Conservation (phyloP, 2,113 vertebrate genomes). For the Pelusios castaneus region DNA sequence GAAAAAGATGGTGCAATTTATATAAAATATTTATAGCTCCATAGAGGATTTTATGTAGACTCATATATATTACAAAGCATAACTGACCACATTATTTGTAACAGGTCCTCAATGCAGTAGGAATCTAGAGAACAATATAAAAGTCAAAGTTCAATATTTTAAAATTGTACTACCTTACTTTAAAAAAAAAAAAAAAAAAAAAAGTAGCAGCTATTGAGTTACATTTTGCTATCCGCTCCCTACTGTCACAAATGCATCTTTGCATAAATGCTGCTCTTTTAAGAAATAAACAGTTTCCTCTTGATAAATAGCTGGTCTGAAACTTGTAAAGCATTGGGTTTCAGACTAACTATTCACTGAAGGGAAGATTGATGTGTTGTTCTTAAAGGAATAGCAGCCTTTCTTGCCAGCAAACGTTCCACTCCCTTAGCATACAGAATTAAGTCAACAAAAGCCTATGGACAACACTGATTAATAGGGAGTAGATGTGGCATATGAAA, state of each 20-base stretch:
- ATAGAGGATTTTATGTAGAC: background rate
- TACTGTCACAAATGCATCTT: conserved; percentile 1
- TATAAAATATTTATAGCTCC: background rate
- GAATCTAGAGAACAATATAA: background rate
- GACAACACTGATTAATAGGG: background rate
- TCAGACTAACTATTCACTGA: conserved; percentile 33
- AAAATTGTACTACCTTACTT: background rate
- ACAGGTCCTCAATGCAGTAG: background rate
- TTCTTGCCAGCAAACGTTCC: background rate
- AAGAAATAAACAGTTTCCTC: conserved; percentile 45
- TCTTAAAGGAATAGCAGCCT: conserved; percentile 13
- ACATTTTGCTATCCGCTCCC: background rate
- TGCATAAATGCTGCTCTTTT: background rate
- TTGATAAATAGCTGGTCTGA: conserved; percentile 40
- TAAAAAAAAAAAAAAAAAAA: conserved; percentile 19
- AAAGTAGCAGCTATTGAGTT: background rate
- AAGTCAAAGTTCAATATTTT: background rate
- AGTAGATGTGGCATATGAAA: background rate
- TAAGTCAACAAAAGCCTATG: background rate
- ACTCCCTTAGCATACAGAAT: background rate
- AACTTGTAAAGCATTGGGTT: background rate
- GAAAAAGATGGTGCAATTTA: background rate
- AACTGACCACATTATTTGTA: background rate
- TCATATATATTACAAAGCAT: background rate
- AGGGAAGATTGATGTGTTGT: background rate